Conservation (phyloP, 2,113 vertebrate species). For the Vicugna pacos region DNA sequence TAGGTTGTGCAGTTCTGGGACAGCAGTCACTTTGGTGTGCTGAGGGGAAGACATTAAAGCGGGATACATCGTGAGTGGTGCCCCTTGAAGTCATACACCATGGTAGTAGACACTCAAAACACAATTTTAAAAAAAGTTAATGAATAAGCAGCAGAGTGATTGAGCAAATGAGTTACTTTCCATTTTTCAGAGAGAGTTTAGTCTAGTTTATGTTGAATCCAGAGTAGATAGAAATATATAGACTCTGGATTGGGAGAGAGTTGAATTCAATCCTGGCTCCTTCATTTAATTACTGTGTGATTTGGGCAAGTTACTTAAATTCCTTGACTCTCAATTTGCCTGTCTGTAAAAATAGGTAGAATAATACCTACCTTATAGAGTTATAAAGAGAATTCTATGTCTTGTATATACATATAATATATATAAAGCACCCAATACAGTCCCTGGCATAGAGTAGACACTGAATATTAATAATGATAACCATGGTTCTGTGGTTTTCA, state of each 20-base stretch:
- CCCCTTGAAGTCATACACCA: not conserved
- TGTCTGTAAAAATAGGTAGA: conserved; percentile 20
- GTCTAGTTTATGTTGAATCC: not conserved
- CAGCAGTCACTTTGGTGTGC: not conserved
- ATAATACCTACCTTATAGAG: not conserved
- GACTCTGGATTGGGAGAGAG: not conserved
- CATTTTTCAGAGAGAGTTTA: not conserved
- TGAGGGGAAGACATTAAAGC: not conserved
- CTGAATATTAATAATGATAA: not conserved
- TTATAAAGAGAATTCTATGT: not conserved
- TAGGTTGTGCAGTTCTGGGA: not conserved
- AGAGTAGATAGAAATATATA: conserved; percentile 4
- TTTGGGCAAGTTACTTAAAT: not conserved
- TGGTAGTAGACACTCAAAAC: not conserved
- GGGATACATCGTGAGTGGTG: not conserved
- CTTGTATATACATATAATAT: not conserved
- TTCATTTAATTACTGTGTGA: not conserved
- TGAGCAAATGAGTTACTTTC: not conserved
- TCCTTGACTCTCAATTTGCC: conserved; percentile 20
- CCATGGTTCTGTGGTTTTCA: not conserved
- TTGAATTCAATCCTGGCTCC: not conserved
- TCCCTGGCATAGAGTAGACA: not conserved
- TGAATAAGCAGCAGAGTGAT: not conserved
- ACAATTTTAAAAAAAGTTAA: not conserved
- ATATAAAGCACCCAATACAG: not conserved